phyloP scores from a whole-genome alignment of 2,113 vertebrate species.

The Solea senegalensis region DNA sequence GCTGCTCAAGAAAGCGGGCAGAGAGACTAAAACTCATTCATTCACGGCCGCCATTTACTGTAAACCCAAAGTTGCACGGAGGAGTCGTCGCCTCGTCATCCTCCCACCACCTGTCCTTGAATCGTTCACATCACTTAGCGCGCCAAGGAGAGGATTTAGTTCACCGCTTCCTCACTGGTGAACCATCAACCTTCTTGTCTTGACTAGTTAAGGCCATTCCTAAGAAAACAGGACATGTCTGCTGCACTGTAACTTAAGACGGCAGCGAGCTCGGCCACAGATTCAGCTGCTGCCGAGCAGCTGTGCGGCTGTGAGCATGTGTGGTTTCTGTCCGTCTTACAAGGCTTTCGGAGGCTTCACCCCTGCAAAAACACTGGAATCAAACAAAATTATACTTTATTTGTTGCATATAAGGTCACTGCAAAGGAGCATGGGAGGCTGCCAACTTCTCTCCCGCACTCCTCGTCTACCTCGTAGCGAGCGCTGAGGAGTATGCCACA shows the following conservation, averaged over 20 bases:
- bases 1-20: no score
- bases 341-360: conserved; percentile 54
- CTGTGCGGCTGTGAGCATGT: conserved; percentile 54
- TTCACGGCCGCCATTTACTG: conserved; percentile 1
- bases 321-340: conserved; percentile 43
- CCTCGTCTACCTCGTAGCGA: conserved; percentile 73
- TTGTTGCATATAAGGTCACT: conserved; percentile 85
- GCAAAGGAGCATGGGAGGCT: conserved; percentile 76
- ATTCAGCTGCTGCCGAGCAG: conserved; percentile 73
- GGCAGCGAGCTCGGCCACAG: conserved; percentile 46
- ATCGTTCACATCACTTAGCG: conserved; percentile 64
- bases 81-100: conserved; percentile 7
- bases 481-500: conserved; percentile 84
- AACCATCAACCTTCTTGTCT: conserved; percentile 72
- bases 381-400: conserved; percentile 78
- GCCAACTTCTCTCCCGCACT: conserved; percentile 64
- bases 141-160: conserved; percentile 62
- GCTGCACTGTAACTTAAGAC: conserved; percentile 73
- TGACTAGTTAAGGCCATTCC: conserved; percentile 71
- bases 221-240: conserved; percentile 69
- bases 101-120: conserved; percentile 68
- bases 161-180: conserved; percentile 52
- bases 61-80: conserved; percentile 44
- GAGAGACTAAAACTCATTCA: no score
- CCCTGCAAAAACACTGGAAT: conserved; percentile 65